Evolutionary conservation across 2,888 invertebrate species (phyloP), one percentile per base, ranked within the genome.

Genomic region (Netelia inedita): DNA sequence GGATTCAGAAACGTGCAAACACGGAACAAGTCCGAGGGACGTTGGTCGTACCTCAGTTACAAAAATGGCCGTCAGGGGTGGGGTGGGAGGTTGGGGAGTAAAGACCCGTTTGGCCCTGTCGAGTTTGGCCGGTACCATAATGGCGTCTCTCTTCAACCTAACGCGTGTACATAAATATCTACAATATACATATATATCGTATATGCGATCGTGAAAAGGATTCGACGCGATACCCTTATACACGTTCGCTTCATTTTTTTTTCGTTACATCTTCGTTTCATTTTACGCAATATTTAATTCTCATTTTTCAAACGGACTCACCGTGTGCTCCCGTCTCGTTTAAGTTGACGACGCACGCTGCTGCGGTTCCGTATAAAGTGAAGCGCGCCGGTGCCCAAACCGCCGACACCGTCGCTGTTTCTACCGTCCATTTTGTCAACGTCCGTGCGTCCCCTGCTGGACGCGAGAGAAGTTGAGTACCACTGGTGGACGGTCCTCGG

Each of bases 291-390:
- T 41, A 50, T 65, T 14, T 11, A 43, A 50, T 73, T 46, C 6
- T 43, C 50, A 59, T 68, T 65, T 73, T 50, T 41, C 63, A 63
- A 57, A 79, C 57, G 23, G 72, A 87, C 93, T 92, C 88, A 93
- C 93, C 92, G 91, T 90, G 90, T 91, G 84, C 88, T 87, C 21
- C 76, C 61, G 79, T 93, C 92, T 69, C 92, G 91, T 87, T 92
- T 92, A 72, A 91, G 89, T 76, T 92, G 92, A 82, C 91, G 91
- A 35, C 92, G 89, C 79, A 91, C 89, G 87, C 93, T 93, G 87
- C 91, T 90, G 35, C 93, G 92, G 85, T 91, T 91, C 66, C 93
- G 91, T 83, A 93, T 93, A 82, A 93, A 93, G 41, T 92, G 90
- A 43, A 93, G 89, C 69, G 93, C 92, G 57, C 92, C 92, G 88